phyloP scores from a whole-genome alignment of 2,797 vertebrate species.

The Leuciscus waleckii region DNA sequence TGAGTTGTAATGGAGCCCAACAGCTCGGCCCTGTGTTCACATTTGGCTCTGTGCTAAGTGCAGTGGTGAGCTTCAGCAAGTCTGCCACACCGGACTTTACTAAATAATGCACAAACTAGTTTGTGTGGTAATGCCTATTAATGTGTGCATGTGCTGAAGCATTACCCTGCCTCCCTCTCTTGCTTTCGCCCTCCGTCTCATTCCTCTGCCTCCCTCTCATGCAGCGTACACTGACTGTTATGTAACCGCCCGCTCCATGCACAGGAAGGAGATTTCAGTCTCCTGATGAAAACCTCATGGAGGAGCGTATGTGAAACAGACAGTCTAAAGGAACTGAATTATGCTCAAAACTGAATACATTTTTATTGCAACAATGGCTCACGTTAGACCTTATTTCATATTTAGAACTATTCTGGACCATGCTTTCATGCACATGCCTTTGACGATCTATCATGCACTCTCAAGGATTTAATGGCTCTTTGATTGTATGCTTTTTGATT shows the following conservation, averaged over 20 bases:
- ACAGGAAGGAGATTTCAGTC: slow-evolving; percentile 68
- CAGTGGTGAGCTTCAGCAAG: slow-evolving; percentile 30
- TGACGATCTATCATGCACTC: not conserved
- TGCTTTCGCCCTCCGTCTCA: slow-evolving; percentile 53
- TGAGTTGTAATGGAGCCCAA: slow-evolving; percentile 39
- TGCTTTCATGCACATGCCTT: slow-evolving; percentile 1
- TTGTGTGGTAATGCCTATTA: slow-evolving; percentile 52
- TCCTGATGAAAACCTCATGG: slow-evolving; percentile 60
- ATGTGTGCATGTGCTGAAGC: slow-evolving; percentile 45
- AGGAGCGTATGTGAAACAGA: slow-evolving; percentile 25
- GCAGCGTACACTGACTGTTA: slow-evolving; percentile 69
- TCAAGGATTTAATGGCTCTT: not conserved
- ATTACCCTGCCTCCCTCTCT: slow-evolving; percentile 52
- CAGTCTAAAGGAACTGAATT: slow-evolving; percentile 23
- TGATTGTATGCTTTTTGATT: not conserved
- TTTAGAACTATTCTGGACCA: not conserved
- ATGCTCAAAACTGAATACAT: not conserved
- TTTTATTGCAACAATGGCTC: not conserved
- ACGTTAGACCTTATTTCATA: not conserved
- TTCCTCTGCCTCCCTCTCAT: slow-evolving; percentile 51
- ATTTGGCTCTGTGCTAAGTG: slow-evolving; percentile 53
- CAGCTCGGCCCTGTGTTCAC: slow-evolving; percentile 5
- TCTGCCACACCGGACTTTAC: slow-evolving; percentile 41
- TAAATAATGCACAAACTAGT: slow-evolving; percentile 59
- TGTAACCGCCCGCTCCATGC: slow-evolving; percentile 70